phyloP scores from a whole-genome alignment of 1,140 invertebrate species.

The Leptinotarsa undecemlineata region DNA sequence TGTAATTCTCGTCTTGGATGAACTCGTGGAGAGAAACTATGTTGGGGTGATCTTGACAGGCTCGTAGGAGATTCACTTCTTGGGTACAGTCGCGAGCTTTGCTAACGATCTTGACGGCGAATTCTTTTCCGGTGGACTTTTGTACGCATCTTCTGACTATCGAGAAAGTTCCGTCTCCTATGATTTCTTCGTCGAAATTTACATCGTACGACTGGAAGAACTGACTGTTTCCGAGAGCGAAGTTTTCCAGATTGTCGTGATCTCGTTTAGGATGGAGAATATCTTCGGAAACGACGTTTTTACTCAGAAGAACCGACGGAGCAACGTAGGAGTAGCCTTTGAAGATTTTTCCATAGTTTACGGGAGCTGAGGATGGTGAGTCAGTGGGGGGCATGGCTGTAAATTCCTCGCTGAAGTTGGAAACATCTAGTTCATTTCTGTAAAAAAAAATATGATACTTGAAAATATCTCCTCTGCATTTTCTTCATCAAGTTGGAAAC shows the following conservation, averaged over 20 bases:
- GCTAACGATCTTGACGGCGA: constrained; percentile 90
- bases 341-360: constrained; percentile 86
- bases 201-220: constrained; percentile 88
- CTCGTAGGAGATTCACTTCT: constrained; percentile 77
- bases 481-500: too few species aligned
- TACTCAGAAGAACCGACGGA: constrained; percentile 86
- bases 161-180: constrained; percentile 90
- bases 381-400: constrained; percentile 87
- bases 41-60: constrained; percentile 85
- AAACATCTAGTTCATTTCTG: constrained; percentile 83
- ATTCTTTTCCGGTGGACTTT: constrained; percentile 67
- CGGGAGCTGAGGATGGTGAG: constrained; percentile 85
- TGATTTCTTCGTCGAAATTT: constrained; percentile 65
- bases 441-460: constrained; percentile 31
- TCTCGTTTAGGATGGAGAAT: constrained; percentile 44
- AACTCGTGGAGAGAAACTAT: constrained; percentile 86
- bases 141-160: constrained; percentile 85
- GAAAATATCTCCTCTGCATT: too few species aligned
- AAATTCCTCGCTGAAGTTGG: constrained; percentile 96
- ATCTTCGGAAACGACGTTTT: constrained; percentile 75
- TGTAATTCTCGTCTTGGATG: constrained; percentile 77
- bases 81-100: constrained; percentile 74
- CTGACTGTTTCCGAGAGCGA: constrained; percentile 69
- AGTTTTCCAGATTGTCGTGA: constrained; percentile 53
- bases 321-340: constrained; percentile 93